Evolutionary conservation across 23 tunicate genomes (phyloP).

Genomic region (Clavelina lepadiformis): DNA sequence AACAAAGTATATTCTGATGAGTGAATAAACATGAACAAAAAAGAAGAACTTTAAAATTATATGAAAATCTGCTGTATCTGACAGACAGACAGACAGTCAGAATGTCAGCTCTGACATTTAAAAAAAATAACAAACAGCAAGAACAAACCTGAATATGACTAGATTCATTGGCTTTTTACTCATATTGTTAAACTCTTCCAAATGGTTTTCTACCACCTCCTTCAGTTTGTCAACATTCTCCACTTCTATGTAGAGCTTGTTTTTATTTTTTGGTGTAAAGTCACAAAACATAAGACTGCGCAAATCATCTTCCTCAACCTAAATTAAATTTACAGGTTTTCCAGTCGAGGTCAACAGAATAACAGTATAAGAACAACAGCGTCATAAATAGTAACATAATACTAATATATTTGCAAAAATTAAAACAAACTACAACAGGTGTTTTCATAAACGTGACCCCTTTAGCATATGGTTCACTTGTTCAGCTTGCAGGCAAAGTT

Average conservation of each 20-base stretch:
- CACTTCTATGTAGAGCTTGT: conserved; percentile 80
- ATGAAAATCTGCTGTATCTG: too few species aligned
- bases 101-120: too few species aligned
- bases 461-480: background rate
- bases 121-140: too few species aligned
- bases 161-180: conserved; percentile 98
- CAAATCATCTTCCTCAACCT: conserved; percentile 94
- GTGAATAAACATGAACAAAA: too few species aligned
- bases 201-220: conserved; percentile 76
- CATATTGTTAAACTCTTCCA: conserved; percentile 90
- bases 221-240: conserved; percentile 77
- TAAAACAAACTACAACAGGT: background rate
- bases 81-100: too few species aligned
- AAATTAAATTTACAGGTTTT: background rate
- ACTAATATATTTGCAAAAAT: background rate
- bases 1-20: too few species aligned
- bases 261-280: conserved; percentile 83
- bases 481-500: too few species aligned
- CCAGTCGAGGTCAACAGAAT: background rate
- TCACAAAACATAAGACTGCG: conserved; percentile 95
- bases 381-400: background rate
- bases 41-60: too few species aligned
- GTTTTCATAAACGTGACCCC: background rate
- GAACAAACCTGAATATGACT: conserved; percentile 75
- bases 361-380: background rate